These are phyloP conservation scores for Loriculus beryllinus DNA, from an alignment of 2,797 vertebrate genomes.

Conservation along the genomic window DNA sequence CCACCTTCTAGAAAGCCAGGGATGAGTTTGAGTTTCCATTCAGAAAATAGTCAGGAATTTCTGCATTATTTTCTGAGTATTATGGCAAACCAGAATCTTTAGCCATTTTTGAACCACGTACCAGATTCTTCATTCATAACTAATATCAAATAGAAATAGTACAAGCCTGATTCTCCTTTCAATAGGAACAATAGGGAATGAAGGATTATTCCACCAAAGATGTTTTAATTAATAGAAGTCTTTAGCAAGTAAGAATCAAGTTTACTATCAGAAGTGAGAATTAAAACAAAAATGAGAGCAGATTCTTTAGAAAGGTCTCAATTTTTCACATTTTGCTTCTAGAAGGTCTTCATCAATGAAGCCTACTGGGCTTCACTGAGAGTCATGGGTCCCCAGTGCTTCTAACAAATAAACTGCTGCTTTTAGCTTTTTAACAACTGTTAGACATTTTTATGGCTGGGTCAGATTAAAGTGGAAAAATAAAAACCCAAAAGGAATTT, in stretches of 20 bases:
- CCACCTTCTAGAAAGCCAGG: neutral
- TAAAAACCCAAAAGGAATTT: neutral
- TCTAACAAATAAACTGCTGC: neutral
- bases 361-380: neutral
- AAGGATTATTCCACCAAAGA: neutral
- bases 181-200: neutral
- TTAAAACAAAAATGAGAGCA: neutral
- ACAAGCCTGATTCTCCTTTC: neutral
- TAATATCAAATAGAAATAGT: neutral
- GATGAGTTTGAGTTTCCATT: neutral
- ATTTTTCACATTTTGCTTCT: neutral
- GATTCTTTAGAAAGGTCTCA: neutral
- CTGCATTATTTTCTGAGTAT: neutral
- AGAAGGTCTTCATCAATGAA: neutral
- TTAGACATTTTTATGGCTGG: neutral
- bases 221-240: neutral
- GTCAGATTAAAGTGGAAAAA: neutral
- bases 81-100: neutral
- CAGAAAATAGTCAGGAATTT: neutral
- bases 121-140: neutral
- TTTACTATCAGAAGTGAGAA: neutral
- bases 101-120: neutral
- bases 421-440: neutral
- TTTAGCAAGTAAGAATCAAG: neutral
- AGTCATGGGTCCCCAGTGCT: neutral